Base-by-base conservation (phyloP, 1,140 invertebrate genomes). In the Penaeus chinensis region DNA sequence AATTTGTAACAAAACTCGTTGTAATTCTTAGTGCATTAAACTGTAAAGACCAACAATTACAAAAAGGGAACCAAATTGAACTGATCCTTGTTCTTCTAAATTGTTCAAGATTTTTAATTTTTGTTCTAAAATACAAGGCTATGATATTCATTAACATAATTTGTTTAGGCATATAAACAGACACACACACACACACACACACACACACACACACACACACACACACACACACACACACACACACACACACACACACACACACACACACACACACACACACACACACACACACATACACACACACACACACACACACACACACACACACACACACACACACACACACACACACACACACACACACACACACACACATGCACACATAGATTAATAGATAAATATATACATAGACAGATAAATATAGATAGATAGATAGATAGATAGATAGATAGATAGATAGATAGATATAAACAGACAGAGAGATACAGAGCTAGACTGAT, bases 351-450 rank as follows among this genome's bases (percentile, higher is more conserved):
- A 66, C 18, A 66, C 18, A 66, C 18, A 66, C 18, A 66, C 24
- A 66, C 18, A 66, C 18, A 66, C 24, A 66, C 24, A 66, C 24
- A 66, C 18, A 66, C 18, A 66, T 66, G 18, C 18, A 66, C 18
- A 66, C 24, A 66, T 66, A 66, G 8, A 66, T 66, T 11, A 11
- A 66, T 18, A 66, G 8, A 66, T 66, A 66, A 11, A 66, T 71
- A 71, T 71, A 20, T n/a, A 71, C n/a, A 71, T 69, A 69, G n/a
- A 69, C 27, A 69, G n/a, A 69, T 69, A 69, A 24, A 5, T 69
- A 69, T 10, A 69, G n/a, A 69, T 69, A 69, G n/a, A 69, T 69
- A 69, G n/a, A 10, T 69, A 69, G n/a, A 10, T 69, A 10, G n/a
- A 69, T 69, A 18, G n/a, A n/a, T 32, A 32, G 32, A 32, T 32